These are phyloP conservation scores for Mastacembelus armatus DNA, from an alignment of 2,797 vertebrate genomes.

Conservation along the genomic window DNA sequence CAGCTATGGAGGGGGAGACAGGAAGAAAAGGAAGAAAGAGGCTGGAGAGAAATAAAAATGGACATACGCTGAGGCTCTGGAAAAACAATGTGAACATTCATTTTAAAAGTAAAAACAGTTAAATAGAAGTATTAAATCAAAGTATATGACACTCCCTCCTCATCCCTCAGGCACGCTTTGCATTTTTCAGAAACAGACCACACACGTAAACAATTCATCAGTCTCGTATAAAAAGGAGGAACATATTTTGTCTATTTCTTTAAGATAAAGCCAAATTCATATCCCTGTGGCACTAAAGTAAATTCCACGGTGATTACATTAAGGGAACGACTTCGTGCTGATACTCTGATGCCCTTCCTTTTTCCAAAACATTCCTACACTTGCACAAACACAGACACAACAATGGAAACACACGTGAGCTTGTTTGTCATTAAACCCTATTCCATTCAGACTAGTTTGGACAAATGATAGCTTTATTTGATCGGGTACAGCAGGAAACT, in stretches of 20 bases:
- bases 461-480: neutral
- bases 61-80: conserved; percentile 42
- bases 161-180: conserved; percentile 22
- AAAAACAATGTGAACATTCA: conserved; percentile 69
- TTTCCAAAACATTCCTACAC: neutral
- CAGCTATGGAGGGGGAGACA: conserved; percentile 54
- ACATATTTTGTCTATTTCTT: conserved; percentile 32
- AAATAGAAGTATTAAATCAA: conserved; percentile 53
- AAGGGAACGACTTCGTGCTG: conserved; percentile 29
- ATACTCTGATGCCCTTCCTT: conserved; percentile 4
- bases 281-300: conserved; percentile 33
- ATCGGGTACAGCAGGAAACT: neutral
- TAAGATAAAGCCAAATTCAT: conserved; percentile 26
- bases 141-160: conserved; percentile 42
- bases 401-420: neutral
- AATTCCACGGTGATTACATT: conserved; percentile 41
- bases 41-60: conserved; percentile 29
- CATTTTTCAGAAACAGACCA: conserved; percentile 68
- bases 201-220: conserved; percentile 67
- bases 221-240: conserved; percentile 35
- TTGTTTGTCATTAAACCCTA: neutral
- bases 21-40: conserved; percentile 32
- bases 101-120: conserved; percentile 61
- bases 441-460: conserved; percentile 8
- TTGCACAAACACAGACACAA: neutral